A percentile compares a stretch with the other conserved stretches of the same genome.
These are phyloP conservation scores for Eulemur rufifrons DNA, from an alignment of 2,113 vertebrate species.

Conservation along the genomic window DNA sequence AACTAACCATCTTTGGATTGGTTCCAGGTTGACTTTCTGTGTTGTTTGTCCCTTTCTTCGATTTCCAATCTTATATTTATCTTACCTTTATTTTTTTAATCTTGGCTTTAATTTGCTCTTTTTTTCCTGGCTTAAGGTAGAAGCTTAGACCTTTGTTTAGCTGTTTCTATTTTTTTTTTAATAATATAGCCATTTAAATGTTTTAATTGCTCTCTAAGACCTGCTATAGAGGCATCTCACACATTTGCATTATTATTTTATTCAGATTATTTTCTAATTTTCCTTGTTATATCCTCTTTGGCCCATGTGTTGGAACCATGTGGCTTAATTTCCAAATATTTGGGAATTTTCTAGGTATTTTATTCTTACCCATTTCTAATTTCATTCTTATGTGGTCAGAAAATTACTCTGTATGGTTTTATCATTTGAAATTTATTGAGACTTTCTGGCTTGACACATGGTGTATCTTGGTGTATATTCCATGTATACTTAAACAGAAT, in stretches of 20 bases:
- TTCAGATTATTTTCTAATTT: background rate
- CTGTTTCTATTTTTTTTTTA: too few relatives aligned
- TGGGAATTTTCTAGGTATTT: background rate
- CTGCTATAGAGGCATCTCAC: background rate
- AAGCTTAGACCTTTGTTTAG: background rate
- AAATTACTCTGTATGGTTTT: background rate
- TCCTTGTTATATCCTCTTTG: background rate
- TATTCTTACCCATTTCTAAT: background rate
- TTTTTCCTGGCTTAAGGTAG: background rate
- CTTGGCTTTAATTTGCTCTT: background rate
- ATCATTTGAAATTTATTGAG: background rate
- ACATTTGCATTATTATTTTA: background rate
- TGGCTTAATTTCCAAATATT: background rate
- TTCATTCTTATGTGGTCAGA: background rate
- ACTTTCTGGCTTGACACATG: background rate
- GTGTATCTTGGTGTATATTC: background rate
- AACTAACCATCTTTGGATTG: background rate
- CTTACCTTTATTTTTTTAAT: background rate
- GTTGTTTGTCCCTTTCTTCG: background rate
- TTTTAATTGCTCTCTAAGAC: background rate
- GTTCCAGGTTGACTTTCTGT: background rate
- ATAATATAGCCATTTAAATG: background rate
- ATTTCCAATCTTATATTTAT: background rate
- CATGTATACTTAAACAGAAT: background rate
- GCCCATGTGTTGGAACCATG: background rate